These are phyloP conservation scores for Eutolmus rufibarbis DNA, from an alignment of 2,888 invertebrate species.

Conservation along the genomic window DNA sequence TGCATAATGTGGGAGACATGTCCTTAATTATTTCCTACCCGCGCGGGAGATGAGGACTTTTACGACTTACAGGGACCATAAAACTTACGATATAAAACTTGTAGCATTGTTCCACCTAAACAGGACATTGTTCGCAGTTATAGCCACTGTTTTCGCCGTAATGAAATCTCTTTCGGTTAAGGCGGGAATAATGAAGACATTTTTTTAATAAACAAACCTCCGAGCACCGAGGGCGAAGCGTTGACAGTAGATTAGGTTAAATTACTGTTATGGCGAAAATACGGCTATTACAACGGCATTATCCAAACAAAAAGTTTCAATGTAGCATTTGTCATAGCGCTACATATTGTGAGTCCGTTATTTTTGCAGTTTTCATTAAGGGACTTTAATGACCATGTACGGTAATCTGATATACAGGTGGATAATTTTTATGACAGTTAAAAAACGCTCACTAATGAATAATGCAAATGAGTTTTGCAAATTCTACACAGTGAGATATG, in stretches of 20 bases:
- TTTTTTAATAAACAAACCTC: neutral
- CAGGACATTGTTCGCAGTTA: neutral
- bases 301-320: neutral
- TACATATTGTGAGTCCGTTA: neutral
- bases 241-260: neutral
- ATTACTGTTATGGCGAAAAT: neutral
- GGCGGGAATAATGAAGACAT: neutral
- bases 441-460: too few species aligned
- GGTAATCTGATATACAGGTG: too few species aligned
- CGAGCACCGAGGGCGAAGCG: neutral
- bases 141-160: neutral
- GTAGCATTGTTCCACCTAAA: neutral
- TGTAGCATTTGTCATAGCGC: neutral
- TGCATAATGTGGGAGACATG: slow-evolving; percentile 47
- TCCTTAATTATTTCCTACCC: slow-evolving; percentile 45
- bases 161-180: neutral
- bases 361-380: neutral
- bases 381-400: neutral
- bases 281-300: neutral
- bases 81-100: neutral
- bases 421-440: too few species aligned
- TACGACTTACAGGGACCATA: slow-evolving; percentile 4
- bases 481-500: too few species aligned
- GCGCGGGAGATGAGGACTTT: slow-evolving; percentile 20
- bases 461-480: too few species aligned